Percentiles rank a stretch among this genome's conserved stretches.
These are phyloP conservation scores for Leiothrix lutea DNA, from an alignment of 2,113 vertebrate species.

Conservation along the genomic window DNA sequence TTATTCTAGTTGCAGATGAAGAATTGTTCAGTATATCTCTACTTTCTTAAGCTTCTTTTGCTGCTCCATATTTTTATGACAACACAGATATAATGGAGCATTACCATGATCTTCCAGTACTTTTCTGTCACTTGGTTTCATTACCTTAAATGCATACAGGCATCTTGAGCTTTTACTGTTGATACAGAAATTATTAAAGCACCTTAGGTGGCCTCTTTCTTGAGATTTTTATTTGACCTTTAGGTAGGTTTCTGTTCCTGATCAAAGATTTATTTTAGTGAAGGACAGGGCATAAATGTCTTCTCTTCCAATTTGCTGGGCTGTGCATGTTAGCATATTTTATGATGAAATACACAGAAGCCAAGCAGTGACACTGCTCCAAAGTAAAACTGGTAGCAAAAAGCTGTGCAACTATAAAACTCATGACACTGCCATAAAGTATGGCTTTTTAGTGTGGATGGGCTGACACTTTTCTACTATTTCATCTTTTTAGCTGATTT, in stretches of 20 bases:
- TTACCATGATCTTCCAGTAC: not conserved
- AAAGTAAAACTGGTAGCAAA: not conserved
- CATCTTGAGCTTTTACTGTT: not conserved
- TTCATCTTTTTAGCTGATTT: not conserved
- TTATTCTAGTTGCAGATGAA: not conserved
- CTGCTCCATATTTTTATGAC: not conserved
- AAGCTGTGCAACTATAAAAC: not conserved
- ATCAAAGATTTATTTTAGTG: not conserved
- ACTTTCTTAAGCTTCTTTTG: not conserved
- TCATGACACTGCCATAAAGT: not conserved
- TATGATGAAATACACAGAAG: not conserved
- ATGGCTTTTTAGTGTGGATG: not conserved
- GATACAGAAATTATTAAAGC: not conserved
- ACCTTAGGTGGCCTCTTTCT: not conserved
- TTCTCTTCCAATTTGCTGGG: not conserved
- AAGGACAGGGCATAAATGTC: not conserved
- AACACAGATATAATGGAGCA: not conserved
- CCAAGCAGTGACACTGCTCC: not conserved
- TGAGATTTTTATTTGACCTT: not conserved
- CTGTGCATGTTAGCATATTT: rapidly evolving
- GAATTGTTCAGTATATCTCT: not conserved
- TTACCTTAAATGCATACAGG: not conserved
- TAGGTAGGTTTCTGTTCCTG: not conserved
- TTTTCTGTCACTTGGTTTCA: not conserved
- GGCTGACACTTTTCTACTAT: not conserved